Percentiles rank a stretch among this genome's conserved stretches.
Evolutionary conservation across 2,113 vertebrate genomes (phyloP).

Genomic region (Onychostruthus taczanowskii): DNA sequence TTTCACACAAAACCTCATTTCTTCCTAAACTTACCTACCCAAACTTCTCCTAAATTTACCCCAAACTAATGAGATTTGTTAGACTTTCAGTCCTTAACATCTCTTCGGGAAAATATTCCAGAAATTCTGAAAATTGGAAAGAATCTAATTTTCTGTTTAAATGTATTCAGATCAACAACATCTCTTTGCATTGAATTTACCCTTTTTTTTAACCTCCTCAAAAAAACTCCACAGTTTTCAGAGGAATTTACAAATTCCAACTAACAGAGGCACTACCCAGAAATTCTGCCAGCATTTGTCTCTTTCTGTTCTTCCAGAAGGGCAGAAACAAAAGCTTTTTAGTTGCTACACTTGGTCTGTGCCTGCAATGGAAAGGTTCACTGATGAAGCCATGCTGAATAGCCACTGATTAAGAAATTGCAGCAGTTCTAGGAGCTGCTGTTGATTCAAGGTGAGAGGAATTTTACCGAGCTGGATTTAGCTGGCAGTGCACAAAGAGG

Average conservation of each 20-base stretch:
- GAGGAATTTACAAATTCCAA: neutral
- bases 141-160: neutral
- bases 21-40: neutral
- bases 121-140: neutral
- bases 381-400: neutral
- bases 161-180: neutral
- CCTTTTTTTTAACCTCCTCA: fast-evolving
- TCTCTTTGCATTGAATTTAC: neutral
- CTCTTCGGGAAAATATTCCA: neutral
- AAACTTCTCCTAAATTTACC: neutral
- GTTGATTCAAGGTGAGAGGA: constrained; percentile 34
- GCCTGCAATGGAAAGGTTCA: neutral
- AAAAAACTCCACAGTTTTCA: neutral
- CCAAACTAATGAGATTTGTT: neutral
- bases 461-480: neutral
- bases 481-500: neutral
- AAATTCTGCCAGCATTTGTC: constrained; percentile 6
- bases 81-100: neutral
- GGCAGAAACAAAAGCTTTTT: constrained; percentile 37
- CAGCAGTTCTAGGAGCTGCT: neutral
- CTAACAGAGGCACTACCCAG: neutral
- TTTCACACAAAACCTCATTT: neutral
- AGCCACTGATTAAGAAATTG: constrained; percentile 29
- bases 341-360: neutral
- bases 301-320: neutral